Conservation (phyloP, 1,140 invertebrate genomes). For the Penaeus japonicus region DNA sequence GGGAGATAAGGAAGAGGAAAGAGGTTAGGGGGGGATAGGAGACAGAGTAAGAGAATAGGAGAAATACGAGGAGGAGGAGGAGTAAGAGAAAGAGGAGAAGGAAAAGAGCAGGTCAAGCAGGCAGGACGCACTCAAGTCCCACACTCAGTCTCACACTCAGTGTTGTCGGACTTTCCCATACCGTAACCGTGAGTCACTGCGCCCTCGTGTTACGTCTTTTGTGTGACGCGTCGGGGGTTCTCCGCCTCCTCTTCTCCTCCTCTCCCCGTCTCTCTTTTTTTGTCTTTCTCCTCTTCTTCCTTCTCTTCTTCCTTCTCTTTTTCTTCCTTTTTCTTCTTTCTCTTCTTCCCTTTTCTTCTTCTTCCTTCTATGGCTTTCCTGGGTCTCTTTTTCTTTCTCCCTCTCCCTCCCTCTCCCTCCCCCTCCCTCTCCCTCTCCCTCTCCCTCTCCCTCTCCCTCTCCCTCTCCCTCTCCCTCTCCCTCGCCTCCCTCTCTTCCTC, state of each 20-base stretch:
- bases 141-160: neutral
- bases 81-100: too few species aligned
- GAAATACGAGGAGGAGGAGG: neutral
- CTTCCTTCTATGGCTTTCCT: neutral
- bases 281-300: neutral
- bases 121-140: neutral
- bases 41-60: neutral
- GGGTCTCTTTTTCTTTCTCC: constrained; percentile 4
- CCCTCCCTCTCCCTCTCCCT: constrained; percentile 23
- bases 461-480: too few species aligned
- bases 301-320: neutral
- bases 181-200: neutral
- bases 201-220: neutral
- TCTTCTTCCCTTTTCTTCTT: neutral
- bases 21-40: neutral
- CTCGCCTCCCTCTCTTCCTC: neutral
- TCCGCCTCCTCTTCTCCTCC: neutral
- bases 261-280: neutral
- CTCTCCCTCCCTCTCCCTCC: constrained; percentile 28
- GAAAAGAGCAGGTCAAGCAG: neutral
- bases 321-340: too few species aligned
- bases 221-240: too few species aligned
- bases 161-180: neutral
- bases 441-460: neutral
- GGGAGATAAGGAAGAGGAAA: neutral